phyloP scores from a whole-genome alignment of 2,888 invertebrate genomes.

The Cryptophagus acutangulus region DNA sequence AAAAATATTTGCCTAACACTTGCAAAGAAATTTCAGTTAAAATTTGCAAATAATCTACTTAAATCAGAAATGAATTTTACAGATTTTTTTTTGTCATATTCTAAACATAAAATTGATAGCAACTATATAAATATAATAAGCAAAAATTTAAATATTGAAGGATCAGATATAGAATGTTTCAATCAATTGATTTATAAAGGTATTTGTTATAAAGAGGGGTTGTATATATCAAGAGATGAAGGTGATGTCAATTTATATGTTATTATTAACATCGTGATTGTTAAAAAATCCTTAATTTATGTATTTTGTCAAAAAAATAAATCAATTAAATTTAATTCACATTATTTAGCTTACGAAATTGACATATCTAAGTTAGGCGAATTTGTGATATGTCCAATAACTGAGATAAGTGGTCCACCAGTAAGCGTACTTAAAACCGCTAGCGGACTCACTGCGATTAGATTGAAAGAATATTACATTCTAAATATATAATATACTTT shows the following conservation, averaged over 20 bases:
- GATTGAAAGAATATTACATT: constrained; percentile 10
- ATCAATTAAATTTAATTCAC: constrained; percentile 4
- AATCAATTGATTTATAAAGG: constrained; percentile 6
- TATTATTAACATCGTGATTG: constrained; percentile 6
- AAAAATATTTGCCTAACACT: constrained; percentile 17
- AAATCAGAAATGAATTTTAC: neutral
- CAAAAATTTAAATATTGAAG: neutral
- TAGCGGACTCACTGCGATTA: constrained; percentile 4
- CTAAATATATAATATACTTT: too few species aligned
- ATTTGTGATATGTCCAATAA: constrained; percentile 8
- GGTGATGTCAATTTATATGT: constrained; percentile 5
- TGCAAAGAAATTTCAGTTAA: constrained; percentile 12
- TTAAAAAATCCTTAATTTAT: constrained; percentile 6
- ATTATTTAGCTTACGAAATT: constrained; percentile 13
- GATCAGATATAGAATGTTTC: neutral
- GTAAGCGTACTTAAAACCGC: constrained; percentile 11
- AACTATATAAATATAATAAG: constrained; percentile 3
- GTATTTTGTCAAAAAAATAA: constrained; percentile 10
- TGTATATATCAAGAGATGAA: constrained; percentile 2
- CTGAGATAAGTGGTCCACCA: constrained; percentile 6
- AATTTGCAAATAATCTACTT: constrained; percentile 13
- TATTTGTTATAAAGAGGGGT: neutral
- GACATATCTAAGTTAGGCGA: constrained; percentile 7
- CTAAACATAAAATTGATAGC: neutral
- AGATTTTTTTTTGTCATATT: neutral